Base-by-base conservation (phyloP, 2,113 vertebrate species). In the Oncorhynchus clarkii region DNA sequence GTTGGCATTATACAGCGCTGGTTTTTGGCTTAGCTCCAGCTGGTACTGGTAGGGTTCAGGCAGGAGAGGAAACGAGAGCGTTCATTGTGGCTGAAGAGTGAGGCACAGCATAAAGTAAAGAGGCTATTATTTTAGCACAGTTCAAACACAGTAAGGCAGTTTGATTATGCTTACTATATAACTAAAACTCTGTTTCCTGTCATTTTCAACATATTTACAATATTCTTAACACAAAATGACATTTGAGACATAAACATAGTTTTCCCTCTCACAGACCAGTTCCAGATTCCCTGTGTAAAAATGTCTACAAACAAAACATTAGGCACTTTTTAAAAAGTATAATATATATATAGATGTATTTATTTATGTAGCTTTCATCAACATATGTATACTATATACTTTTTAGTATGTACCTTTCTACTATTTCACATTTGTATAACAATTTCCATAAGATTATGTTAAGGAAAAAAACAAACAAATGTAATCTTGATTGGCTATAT, bases 301-400 rank as follows among this genome's bases (percentile, higher is more conserved):
- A 93, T 92, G 90, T 91, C 92, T 93, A 93, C 93, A 94, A 94
- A 93, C 92, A 91, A 92, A 54, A 93, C 93, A 94, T 91, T 87
- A 94, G 93, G 92, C 92, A 93, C 93, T 93, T 94, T 45, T 92
- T 91, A 91, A 92, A 93, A 85, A 89, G 84, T 91, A 91, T 87
- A 91, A n/a, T 87, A 89, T 85, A 88, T 88, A 91, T 90, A 87
- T 88, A 86, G 39, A 12, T 45, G 8, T 45, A 45, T 45, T 45
- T 45, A 12, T 45, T 45, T 91, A 68, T 68, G 67, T 68, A 68
- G 67, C 67, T 68, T 68, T 83, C 82, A 87, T 89, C 82, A 90
- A 91, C 87, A 89, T 92, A 45, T 45, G 39, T 45, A 89, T 90
- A 88, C 73, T 92, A 85, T 91, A 88, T 91, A 90, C 87, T 83